Evolutionary conservation across 35 echinoderm and acorn worm genomes (phyloP), one percentile per base, ranked within the genome.

Genomic region (Chiridota heheva): DNA sequence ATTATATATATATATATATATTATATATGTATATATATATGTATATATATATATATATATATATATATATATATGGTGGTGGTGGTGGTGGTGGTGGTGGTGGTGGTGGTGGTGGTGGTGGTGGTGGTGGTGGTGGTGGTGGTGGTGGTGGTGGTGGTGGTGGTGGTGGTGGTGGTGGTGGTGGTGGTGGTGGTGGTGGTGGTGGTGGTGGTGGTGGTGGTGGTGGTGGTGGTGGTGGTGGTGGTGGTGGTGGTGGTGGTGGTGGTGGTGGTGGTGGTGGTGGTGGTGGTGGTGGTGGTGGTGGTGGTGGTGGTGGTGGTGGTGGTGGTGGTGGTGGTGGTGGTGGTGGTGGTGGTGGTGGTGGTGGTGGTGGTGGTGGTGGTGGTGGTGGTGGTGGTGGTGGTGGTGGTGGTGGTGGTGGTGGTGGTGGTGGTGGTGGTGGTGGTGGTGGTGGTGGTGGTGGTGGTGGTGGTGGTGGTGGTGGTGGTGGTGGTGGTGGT

Each of bases 341-440:
- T 13, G 12, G 48, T 53, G 12, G 12, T 12, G 12, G 22, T 13
- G 12, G 12, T 22, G 48, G 22, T 53, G 48, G 48, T 53, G 48
- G 22, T 53, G 48, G 48, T 53, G 48, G 22, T 53, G 48, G 48
- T 53, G 48, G 22, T 53, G 22, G 48, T 53, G 48, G 22, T 53
- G 48, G 22, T 53, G 48, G 22, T 53, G 48, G 48, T 53, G 48
- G 22, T 53, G 48, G 48, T 53, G 48, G 22, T 53, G 48, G 48
- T 53, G 48, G 22, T 53, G 22, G 48, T 53, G 48, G 22, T 53
- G 48, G 22, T 53, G 48, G 22, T 53, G 48, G 48, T 53, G 48
- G 22, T 53, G 48, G 48, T 53, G 48, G 48, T 53, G 48, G 48
- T 53, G 48, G 22, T 53, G 48, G 48, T 53, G 48, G 48, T 53